Percentiles rank a stretch among this genome's conserved stretches.
Conservation (phyloP, 2,113 vertebrate species). For the Pseudorhombus dupliciocellatus region DNA sequence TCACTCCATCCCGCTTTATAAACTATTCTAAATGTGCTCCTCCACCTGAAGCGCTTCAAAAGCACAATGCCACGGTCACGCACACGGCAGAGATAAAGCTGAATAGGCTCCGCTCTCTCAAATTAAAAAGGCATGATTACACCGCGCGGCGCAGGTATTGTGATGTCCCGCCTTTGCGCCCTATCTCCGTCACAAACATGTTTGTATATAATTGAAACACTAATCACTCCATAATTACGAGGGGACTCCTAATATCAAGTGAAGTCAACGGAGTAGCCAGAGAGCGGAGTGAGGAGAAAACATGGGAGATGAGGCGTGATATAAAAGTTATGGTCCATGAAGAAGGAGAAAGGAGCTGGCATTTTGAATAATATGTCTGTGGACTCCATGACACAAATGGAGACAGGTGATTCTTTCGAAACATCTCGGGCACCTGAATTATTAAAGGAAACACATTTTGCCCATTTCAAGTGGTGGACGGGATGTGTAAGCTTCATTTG, state of each 20-base stretch:
- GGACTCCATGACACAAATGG: slow-evolving; percentile 25
- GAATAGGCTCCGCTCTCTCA: slow-evolving; percentile 1
- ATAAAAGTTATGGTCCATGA: slow-evolving; percentile 72
- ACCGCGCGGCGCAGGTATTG: slow-evolving; percentile 23
- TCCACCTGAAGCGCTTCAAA: slow-evolving; percentile 27
- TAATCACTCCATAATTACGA: slow-evolving; percentile 67
- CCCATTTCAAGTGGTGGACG: neutral
- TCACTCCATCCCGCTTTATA: slow-evolving; percentile 41
- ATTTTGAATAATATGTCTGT: slow-evolving; percentile 70
- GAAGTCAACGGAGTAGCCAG: slow-evolving; percentile 45
- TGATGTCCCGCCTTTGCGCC: slow-evolving; percentile 18
- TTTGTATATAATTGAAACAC: slow-evolving; percentile 50
- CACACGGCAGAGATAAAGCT: slow-evolving; percentile 9
- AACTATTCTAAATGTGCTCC: slow-evolving; percentile 46
- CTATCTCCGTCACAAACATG: slow-evolving; percentile 47
- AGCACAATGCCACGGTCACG: slow-evolving; percentile 33
- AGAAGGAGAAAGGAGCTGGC: slow-evolving; percentile 73
- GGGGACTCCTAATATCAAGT: slow-evolving; percentile 42
- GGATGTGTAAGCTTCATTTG: neutral
- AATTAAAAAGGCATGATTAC: slow-evolving; percentile 27
- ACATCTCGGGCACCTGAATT: slow-evolving; percentile 19
- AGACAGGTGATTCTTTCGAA: slow-evolving; percentile 29
- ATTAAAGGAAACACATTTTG: neutral
- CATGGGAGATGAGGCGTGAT: slow-evolving; percentile 67
- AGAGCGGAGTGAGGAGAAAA: slow-evolving; percentile 39